Evolutionary conservation across 2,113 vertebrate genomes (phyloP), one percentile per base, ranked within the genome.

Genomic region (Paradoxurus hermaphroditus): DNA sequence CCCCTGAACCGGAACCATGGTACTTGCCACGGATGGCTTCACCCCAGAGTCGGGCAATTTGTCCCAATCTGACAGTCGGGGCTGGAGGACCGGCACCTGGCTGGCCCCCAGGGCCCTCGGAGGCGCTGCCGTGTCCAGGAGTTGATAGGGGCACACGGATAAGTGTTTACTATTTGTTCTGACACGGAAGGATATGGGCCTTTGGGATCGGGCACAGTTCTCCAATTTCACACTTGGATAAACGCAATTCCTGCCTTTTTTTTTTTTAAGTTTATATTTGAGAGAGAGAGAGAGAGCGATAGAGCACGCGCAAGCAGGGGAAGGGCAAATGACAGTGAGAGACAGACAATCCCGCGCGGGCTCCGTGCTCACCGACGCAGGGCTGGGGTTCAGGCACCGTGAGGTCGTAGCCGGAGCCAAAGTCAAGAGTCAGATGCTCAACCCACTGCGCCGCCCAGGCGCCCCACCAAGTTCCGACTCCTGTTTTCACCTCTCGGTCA

Each of bases 91-190:
- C 3, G 85, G 39, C 9, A 15, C 62, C 41, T 11, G 0, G 62
- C 46, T 53, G 10, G 18, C 39, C 63, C 14, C 4, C 51, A 59
- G n/a, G 29, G 23, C 53, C 86, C 3, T 11, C 56, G 5, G 44
- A 7, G 2, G n/a, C 10, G 63, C 10, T 4, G 16, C 14, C 1
- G 36, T 1, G 25, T 27, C 53, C 53, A 7, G 3, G 25, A 41
- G 27, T 7, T 31, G 6, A 5, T 0, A 39, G 1, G 1, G 39
- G 65, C 36, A 41, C 7, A 18, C 63, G n/a, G 9, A 31, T 0
- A 34, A 34, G 31, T 14, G 11, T 14, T 49, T 18, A 51, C 10
- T 16, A 23, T 59, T 23, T 2, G 15, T 75, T 46, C 49, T n/a
- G 41, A 78, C 41, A 31, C 44, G 5, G 39, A 31, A 63, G 53